A percentile compares a stretch with the other conserved stretches of the same genome.
Conservation (phyloP, 1,140 invertebrate genomes). For the Tribolium madens region DNA sequence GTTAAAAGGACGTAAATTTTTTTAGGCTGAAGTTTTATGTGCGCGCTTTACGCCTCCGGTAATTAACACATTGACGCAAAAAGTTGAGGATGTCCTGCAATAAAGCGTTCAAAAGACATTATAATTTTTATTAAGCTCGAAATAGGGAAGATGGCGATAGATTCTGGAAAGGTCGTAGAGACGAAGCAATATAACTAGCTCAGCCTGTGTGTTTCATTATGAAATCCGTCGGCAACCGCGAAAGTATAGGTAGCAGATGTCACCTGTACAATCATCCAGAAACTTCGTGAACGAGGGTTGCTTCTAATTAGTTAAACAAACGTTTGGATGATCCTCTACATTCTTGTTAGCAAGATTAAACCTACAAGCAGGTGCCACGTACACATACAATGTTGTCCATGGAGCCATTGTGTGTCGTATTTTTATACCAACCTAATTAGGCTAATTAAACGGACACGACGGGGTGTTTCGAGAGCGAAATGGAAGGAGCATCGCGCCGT, state of each 20-base stretch:
- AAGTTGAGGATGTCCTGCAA: background rate
- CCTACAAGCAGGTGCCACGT: constrained; percentile 36
- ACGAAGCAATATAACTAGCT: constrained; percentile 11
- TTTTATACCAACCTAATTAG: constrained; percentile 35
- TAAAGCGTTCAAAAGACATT: background rate
- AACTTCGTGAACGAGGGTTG: constrained; percentile 42
- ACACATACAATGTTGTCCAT: constrained; percentile 12
- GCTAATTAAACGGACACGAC: constrained; percentile 24
- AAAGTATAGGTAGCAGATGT: constrained; percentile 48
- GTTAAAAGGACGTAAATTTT: constrained; percentile 25
- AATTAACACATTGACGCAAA: constrained; percentile 12
- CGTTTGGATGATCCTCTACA: constrained; percentile 42
- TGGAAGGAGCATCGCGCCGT: background rate
- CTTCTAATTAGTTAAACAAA: constrained; percentile 47
- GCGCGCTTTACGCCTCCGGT: background rate
- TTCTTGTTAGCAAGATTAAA: constrained; percentile 47
- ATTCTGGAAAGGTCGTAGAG: constrained; percentile 13
- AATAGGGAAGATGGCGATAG: constrained; percentile 10
- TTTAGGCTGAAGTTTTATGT: constrained; percentile 7
- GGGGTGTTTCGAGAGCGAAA: constrained; percentile 7
- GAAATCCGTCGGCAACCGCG: constrained; percentile 43
- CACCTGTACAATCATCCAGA: constrained; percentile 44
- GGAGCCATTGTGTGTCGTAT: constrained; percentile 22
- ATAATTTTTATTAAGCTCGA: background rate
- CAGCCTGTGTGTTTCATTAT: constrained; percentile 42